phyloP scores from a whole-genome alignment of 2,888 invertebrate species.

The Phalera bucephala region DNA sequence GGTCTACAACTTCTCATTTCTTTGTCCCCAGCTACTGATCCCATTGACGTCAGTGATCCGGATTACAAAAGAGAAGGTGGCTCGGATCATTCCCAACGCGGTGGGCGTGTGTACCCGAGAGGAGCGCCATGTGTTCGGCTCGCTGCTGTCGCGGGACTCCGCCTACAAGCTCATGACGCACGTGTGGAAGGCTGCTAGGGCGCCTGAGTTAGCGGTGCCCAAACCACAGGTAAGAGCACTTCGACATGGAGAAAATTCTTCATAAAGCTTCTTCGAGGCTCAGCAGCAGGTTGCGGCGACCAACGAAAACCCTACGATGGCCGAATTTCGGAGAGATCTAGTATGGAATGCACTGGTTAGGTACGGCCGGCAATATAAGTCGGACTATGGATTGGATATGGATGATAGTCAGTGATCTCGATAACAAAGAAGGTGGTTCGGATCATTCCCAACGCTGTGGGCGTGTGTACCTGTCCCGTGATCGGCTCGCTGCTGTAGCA shows the following conservation, averaged over 20 bases:
- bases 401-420: conserved; percentile 91
- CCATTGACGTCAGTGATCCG: conserved; percentile 92
- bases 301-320: too few relatives aligned
- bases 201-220: conserved; percentile 55
- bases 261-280: too few relatives aligned
- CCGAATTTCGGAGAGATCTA: too few relatives aligned
- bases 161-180: conserved; percentile 94
- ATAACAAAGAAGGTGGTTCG: conserved; percentile 96
- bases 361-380: too few relatives aligned
- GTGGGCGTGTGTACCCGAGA: conserved; percentile 94
- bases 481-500: conserved; percentile 95
- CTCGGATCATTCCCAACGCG: conserved; percentile 96
- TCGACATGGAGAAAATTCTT: too few relatives aligned
- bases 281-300: too few relatives aligned
- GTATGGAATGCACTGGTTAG: too few relatives aligned
- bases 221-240: conserved; percentile 61
- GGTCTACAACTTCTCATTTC: too few relatives aligned
- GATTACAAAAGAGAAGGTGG: conserved; percentile 96
- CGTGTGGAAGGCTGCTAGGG: conserved; percentile 85
- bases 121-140: conserved; percentile 94
- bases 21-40: conserved; percentile 88
- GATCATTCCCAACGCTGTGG: conserved; percentile 97
- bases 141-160: conserved; percentile 93
- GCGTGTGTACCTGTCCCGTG: conserved; percentile 92
- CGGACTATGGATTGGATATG: too few relatives aligned